Conservation (phyloP, 2,113 vertebrate species). For the Vombatus ursinus region DNA sequence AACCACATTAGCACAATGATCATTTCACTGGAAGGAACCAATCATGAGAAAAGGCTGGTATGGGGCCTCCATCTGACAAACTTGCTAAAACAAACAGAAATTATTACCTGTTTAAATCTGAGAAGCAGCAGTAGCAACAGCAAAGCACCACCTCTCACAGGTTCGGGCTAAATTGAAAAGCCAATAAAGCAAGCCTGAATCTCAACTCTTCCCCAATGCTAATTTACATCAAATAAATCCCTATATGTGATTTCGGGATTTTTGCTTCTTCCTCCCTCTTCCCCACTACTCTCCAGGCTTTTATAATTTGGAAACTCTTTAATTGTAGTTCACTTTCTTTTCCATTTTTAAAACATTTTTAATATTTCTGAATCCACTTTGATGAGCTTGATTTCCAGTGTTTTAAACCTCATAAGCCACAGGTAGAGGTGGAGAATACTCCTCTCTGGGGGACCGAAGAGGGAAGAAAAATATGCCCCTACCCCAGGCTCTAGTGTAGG, state of each 20-base stretch:
- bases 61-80: slow-evolving; percentile 11
- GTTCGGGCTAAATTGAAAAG: slow-evolving; percentile 10
- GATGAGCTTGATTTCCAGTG: background rate
- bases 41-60: background rate
- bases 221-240: slow-evolving; percentile 37
- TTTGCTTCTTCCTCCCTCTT: background rate
- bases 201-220: background rate
- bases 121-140: background rate
- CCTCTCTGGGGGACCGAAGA: background rate
- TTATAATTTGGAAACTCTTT: slow-evolving; percentile 61
- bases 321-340: slow-evolving; percentile 50
- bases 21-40: slow-evolving; percentile 23
- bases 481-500: background rate
- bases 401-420: background rate
- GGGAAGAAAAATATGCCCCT: background rate
- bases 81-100: slow-evolving; percentile 40
- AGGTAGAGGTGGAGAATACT: background rate
- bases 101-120: slow-evolving; percentile 10
- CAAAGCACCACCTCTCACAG: background rate
- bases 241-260: background rate
- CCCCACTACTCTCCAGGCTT: background rate
- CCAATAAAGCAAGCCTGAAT: background rate
- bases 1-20: slow-evolving; percentile 63
- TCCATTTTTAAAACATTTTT: slow-evolving; percentile 42
- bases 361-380: background rate